Evolutionary conservation across 2,888 invertebrate species (phyloP), one percentile per base, ranked within the genome.

Genomic region (Halictus quadricinctus): DNA sequence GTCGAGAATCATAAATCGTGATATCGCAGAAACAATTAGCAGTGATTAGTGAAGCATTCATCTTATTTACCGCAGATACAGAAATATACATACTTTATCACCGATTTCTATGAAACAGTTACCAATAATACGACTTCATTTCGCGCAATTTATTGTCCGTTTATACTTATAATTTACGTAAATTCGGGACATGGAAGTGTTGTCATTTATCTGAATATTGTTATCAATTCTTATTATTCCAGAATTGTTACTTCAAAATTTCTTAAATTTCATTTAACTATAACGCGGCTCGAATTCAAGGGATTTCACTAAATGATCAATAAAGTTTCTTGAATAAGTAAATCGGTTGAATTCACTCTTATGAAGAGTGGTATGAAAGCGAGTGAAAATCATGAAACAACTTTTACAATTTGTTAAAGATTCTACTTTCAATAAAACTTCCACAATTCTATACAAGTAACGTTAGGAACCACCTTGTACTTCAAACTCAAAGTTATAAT

Each of bases 71-170:
- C 54, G 8, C 48, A 36, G 46, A 58, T 83, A 78, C 50, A 83
- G 73, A 84, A 83, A 83, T 83, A 73, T 72, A 81, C 18, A 60
- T 72, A 81, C 18, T 69, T 80, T n/a, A 8, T 29, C 58, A 12
- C 70, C 69, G 60, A 76, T 76, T 80, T 48, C 41, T 58, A 46
- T 46, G 60, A 70, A 72, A 41, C 18, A 77, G 73, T 75, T 69
- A 74, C 58, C 83, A 81, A 79, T 77, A 81, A 79, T 77, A 70
- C 82, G 73, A 41, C n/a, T 74, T 58, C 36, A 72, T 66, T 82
- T 72, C 80, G 29, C 50, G 64, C n/a, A 80, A 70, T 73, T 88
- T 89, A 89, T 89, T 89, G 89, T 89, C 90, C 84, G 77, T 80
- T 86, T 79, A 86, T 76, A 64, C 81, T 88, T 89, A 89, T 58